Conservation (phyloP, 2,888 invertebrate genomes). For the Coecobrya sp. region DNA sequence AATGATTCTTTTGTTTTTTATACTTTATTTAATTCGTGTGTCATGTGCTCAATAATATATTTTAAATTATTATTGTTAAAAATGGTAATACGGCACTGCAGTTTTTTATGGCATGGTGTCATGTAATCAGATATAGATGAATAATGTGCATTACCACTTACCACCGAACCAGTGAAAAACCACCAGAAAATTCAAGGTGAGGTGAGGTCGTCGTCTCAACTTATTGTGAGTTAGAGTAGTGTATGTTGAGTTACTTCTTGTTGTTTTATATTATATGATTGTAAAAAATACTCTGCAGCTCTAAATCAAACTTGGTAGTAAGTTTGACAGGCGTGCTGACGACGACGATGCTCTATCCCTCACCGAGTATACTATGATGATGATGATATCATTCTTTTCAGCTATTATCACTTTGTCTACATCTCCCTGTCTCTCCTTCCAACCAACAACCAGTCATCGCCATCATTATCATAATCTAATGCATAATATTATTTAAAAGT, state of each 20-base stretch:
- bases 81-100: neutral
- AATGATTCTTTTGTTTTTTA: neutral
- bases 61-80: neutral
- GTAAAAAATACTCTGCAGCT: slow-evolving; percentile 22
- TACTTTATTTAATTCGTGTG: neutral
- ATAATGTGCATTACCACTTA: slow-evolving; percentile 1
- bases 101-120: neutral
- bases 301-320: slow-evolving; percentile 43
- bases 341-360: neutral
- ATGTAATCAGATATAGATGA: slow-evolving; percentile 24
- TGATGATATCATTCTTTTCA: slow-evolving; percentile 57
- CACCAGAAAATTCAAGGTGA: slow-evolving; percentile 45
- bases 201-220: slow-evolving; percentile 37
- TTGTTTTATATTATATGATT: neutral
- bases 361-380: neutral
- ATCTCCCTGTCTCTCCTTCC: slow-evolving; percentile 14
- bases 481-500: slow-evolving; percentile 31
- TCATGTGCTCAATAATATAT: neutral
- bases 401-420: slow-evolving; percentile 52
- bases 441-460: slow-evolving; percentile 33
- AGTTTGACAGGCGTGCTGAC: slow-evolving; percentile 36
- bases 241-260: neutral
- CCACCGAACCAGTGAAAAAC: slow-evolving; percentile 17
- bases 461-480: slow-evolving; percentile 57
- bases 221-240: neutral